These are phyloP conservation scores for Zaprionus tsacasi DNA, from an alignment of 1,140 invertebrate species.

Conservation along the genomic window DNA sequence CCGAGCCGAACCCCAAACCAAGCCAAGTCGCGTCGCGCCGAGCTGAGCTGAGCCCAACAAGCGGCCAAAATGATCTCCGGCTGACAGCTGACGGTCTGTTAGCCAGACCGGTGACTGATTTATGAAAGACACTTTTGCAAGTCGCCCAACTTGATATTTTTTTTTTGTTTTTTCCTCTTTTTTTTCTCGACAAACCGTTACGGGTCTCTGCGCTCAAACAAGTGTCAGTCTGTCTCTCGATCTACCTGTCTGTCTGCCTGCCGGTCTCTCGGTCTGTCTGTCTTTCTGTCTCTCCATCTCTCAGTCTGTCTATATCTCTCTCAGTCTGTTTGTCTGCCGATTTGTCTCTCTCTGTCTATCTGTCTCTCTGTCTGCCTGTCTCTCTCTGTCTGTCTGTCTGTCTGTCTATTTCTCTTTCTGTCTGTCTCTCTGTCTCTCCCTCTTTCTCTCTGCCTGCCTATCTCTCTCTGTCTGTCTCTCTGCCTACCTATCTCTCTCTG, in stretches of 20 bases:
- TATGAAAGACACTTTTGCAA: slow-evolving; percentile 63
- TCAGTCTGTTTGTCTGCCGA: neutral
- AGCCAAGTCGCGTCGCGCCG: slow-evolving; percentile 4
- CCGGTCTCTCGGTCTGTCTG: neutral
- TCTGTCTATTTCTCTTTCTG: neutral
- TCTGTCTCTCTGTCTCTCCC: neutral
- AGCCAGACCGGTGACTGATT: slow-evolving; percentile 52
- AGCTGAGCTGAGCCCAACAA: slow-evolving; percentile 26
- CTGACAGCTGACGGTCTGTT: slow-evolving; percentile 51
- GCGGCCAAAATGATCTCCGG: slow-evolving; percentile 47
- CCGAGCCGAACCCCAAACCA: too few relatives aligned
- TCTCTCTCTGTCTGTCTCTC: neutral
- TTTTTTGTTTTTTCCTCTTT: too few relatives aligned
- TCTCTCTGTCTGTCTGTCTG: neutral
- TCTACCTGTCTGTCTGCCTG: neutral
- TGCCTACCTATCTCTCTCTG: neutral
- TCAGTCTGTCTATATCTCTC: neutral
- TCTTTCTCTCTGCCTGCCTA: too few relatives aligned
- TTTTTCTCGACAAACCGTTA: slow-evolving; percentile 52
- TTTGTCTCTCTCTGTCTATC: neutral
- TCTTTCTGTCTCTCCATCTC: neutral
- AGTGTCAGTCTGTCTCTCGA: neutral
- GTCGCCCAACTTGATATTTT: slow-evolving; percentile 54
- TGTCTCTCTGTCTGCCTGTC: neutral
- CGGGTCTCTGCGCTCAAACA: slow-evolving; percentile 35